Percentiles rank a stretch among this genome's conserved stretches.
These are phyloP conservation scores for Schrankia costaestrigalis DNA, from an alignment of 2,888 invertebrate genomes.

Conservation along the genomic window DNA sequence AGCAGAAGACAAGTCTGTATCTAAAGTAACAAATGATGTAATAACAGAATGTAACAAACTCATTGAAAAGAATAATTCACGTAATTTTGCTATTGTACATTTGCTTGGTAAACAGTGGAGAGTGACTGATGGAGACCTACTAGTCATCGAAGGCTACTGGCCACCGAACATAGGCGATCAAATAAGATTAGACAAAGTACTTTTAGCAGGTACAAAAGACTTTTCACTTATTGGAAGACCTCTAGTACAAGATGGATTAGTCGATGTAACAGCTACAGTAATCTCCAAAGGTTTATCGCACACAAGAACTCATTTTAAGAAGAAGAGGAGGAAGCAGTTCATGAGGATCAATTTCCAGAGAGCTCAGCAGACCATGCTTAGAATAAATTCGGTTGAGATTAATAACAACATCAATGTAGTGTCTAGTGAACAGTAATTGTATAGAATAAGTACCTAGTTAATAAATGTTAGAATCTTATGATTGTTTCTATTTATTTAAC, in stretches of 20 bases:
- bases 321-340: constrained; percentile 88
- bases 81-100: constrained; percentile 91
- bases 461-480: constrained; percentile 36
- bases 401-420: constrained; percentile 76
- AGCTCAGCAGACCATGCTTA: constrained; percentile 85
- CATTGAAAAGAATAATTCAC: constrained; percentile 78
- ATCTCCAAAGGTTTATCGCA: constrained; percentile 91
- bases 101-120: constrained; percentile 91
- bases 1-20: constrained; percentile 38
- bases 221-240: constrained; percentile 92
- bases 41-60: constrained; percentile 83
- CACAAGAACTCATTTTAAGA: constrained; percentile 88
- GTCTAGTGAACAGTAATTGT: neutral
- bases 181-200: constrained; percentile 90
- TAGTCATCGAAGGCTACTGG: constrained; percentile 91
- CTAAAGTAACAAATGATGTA: constrained; percentile 70
- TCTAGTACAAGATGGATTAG: constrained; percentile 86
- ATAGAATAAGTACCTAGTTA: constrained; percentile 15
- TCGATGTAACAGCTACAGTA: constrained; percentile 88
- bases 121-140: constrained; percentile 91
- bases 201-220: constrained; percentile 88
- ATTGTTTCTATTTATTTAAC: constrained; percentile 10
- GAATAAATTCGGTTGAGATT: constrained; percentile 87
- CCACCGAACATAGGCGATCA: constrained; percentile 89
- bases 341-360: constrained; percentile 87